Base-by-base conservation (phyloP, 2,113 vertebrate species). In the Chrysochloris asiatica region DNA sequence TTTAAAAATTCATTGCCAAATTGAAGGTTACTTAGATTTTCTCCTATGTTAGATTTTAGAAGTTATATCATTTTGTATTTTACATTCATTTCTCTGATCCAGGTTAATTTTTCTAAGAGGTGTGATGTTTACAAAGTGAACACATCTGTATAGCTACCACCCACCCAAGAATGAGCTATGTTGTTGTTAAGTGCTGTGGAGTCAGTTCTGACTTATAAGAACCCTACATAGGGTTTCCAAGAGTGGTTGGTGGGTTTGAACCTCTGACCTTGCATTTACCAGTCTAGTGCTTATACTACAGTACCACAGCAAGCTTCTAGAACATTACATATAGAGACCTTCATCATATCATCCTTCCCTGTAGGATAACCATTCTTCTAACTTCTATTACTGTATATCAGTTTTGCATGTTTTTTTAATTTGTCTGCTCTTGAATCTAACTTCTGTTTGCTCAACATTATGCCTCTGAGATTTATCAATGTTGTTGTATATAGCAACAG, bases 251-350 rank as follows among this genome's bases (percentile, higher is more conserved):
- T n/a, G n/a, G n/a, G n/a, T n/a, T n/a, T n/a, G n/a, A n/a, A n/a
- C n/a, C n/a, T n/a, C n/a, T n/a, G n/a, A n/a, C n/a, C n/a, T n/a
- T n/a, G n/a, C n/a, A n/a, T n/a, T n/a, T n/a, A n/a, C n/a, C n/a
- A n/a, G n/a, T n/a, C n/a, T n/a, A n/a, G n/a, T n/a, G n/a, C n/a
- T n/a, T n/a, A n/a, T n/a, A n/a, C n/a, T n/a, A n/a, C n/a, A n/a
- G n/a, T n/a, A n/a, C n/a, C n/a, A n/a, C n/a, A n/a, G n/a, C n/a
- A n/a, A n/a, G n/a, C n/a, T n/a, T n/a, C 5, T 52, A 12, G n/a
- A 30, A 19, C 8, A 1, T 8, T 8, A 0, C 11, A 6, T 4
- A n/a, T 4, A n/a, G 56, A 45, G 38, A 47, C 33, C 41, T 71
- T 48, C 78, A 33, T 43, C 22, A 36, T 67, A 14, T 12, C 19